Base-by-base conservation (phyloP, 2,888 invertebrate species). In the Malthinus flaveolus region DNA sequence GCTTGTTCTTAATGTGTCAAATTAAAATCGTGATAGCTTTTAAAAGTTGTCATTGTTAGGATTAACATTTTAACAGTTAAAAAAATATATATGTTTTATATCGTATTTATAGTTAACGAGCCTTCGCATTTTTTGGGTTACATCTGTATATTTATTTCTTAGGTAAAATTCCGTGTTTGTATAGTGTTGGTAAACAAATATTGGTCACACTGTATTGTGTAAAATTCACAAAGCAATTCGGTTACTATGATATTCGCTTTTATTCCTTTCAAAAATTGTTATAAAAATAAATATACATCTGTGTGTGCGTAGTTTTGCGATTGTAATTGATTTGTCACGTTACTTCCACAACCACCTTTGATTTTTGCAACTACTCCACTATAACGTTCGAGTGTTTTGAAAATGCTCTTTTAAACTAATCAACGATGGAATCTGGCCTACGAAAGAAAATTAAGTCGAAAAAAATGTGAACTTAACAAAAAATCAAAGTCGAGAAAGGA, bases 401-500 rank as follows among this genome's bases (percentile, higher is more conserved):
- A n/a, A n/a, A n/a, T n/a, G 23, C 5, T 23, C 2, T 23, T 23
- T 23, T 23, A 23, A 23, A 23, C 5, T 5, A 23, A 3, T 23
- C 23, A 23, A 23, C 5, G 23, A 23, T 23, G 5, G 23, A 23
- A 23, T 23, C 23, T 23, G 23, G 5, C 5, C 23, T 23, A n/a
- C n/a, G n/a, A n/a, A n/a, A n/a, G n/a, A n/a, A n/a, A n/a, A n/a
- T n/a, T n/a, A 23, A 23, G 23, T 23, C 5, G 2, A 5, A 48
- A 33, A 49, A 34, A 49, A 46, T 47, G 39, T 44, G 32, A 51
- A 39, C 11, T 56, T 42, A 56, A 59, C 56, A 50, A 60, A 53
- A 65, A 62, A 66, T 56, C 65, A 65, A 62, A 69, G 67, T 69
- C 68, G 23, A 70, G 63, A 60, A 65, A 71, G 66, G 69, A 73